Base-by-base conservation (phyloP, 2,797 vertebrate species). In the Enteromius mattozi region DNA sequence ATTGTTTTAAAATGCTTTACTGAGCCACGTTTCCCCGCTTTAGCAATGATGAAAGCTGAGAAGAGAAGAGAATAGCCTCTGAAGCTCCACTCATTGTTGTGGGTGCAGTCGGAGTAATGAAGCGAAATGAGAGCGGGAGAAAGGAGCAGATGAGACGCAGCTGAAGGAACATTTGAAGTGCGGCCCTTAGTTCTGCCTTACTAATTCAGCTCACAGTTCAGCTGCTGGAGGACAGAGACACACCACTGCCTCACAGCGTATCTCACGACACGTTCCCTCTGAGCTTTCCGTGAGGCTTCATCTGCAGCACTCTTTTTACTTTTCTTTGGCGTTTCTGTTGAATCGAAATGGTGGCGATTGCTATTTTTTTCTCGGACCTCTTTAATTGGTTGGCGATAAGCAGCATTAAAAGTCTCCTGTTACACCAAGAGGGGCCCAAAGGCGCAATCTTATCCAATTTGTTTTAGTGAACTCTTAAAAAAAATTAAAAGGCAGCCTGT, bases 161-260 rank as follows among this genome's bases (percentile, higher is more conserved):
- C 70, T 35, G 69, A 86, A 87, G 88, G 87, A 84, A 75, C 17
- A 81, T 93, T 93, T 93, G 90, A 93, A 93, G 92, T 92, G 88
- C 82, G 24, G 59, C 78, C 78, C 82, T 88, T 87, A 89, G 85
- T 88, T 88, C 72, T 89, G 78, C 71, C 89, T 86, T 82, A 86
- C 83, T 90, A 90, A 80, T 89, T 92, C 88, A 87, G 80, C 89
- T 91, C 72, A 68, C 61, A 84, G 83, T 87, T 83, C 78, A 85
- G 88, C 89, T 89, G 88, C 86, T 69, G 78, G 33, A 84, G 89
- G 89, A 91, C 81, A 90, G 88, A 78, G 56, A 30, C 37, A 42
- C 76, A 42, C 33, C 61, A 72, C 37, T 71, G 40, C 86, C 82
- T 83, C 42, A 61, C 56, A 87, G 85, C 35, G 2, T 13, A 30